phyloP scores from a whole-genome alignment of 2,113 vertebrate species.

The Petrocephalus zakoni region DNA sequence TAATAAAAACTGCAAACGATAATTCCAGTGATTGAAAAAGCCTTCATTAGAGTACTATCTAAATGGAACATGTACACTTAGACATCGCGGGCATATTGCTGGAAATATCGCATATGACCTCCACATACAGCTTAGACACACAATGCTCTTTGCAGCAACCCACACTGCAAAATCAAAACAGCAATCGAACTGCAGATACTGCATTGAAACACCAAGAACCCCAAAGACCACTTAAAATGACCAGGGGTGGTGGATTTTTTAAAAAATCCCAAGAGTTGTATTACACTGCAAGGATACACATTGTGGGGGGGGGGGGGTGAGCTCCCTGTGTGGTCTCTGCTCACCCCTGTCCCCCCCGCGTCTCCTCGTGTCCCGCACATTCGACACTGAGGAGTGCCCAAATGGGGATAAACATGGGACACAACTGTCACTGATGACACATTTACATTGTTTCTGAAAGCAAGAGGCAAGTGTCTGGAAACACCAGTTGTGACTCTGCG shows the following conservation, averaged over 20 bases:
- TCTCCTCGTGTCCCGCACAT: not conserved
- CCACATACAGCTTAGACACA: not conserved
- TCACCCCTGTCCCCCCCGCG: conserved; percentile 41
- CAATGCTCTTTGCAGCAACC: not conserved
- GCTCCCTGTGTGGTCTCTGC: conserved; percentile 58
- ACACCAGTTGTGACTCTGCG: not conserved
- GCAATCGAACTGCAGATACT: not conserved
- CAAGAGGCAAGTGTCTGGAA: not conserved
- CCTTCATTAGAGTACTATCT: not conserved
- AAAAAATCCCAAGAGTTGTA: conserved; percentile 24
- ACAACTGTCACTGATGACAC: conserved; percentile 28
- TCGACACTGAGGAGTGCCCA: conserved; percentile 19
- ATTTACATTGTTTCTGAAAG: conserved; percentile 22
- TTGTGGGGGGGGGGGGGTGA: not conserved
- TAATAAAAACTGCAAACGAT: not conserved
- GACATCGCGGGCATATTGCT: not conserved
- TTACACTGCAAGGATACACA: conserved; percentile 15
- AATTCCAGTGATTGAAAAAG: not conserved
- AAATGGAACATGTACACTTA: not conserved
- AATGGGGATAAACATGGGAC: conserved; percentile 25
- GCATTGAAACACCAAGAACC: not conserved
- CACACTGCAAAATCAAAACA: not conserved
- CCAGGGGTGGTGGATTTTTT: not conserved
- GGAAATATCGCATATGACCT: not conserved
- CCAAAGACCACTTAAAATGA: not conserved